Evolutionary conservation across 2,888 invertebrate genomes (phyloP), one percentile per base, ranked within the genome.

Genomic region (Leptogaster cylindrica): DNA sequence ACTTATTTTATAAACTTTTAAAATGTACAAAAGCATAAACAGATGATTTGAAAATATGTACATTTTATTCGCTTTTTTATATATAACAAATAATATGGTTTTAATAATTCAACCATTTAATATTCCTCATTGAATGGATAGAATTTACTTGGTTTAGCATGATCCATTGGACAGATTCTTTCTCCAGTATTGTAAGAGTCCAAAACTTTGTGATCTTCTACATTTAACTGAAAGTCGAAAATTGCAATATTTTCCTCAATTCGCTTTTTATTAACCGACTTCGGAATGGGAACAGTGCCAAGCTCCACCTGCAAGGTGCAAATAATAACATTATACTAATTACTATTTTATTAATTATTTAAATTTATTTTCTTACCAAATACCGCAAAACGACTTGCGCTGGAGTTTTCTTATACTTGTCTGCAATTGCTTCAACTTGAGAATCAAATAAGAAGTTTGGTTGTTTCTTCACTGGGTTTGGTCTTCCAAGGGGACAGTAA

Each of bases 401-500:
- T 0, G 86, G 75, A 1, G 84, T 84, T 79, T 91, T 92, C 0
- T 82, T 82, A 74, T 90, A 85, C 73, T 87, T 89, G 1, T 84
- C 82, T 0, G 87, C 90, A 55, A 93, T 83, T 16, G 78, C 77
- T 70, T 85, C 81, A 1, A 93, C 81, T 71, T 83, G 75, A 2
- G 61, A 70, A 71, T 79, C 77, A 33, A 77, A 78, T 25, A 80
- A 73, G 65, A 88, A 89, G 0, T 81, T 86, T 0, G 89, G 87
- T 75, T 87, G 86, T 3, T 86, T 87, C 85, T 87, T 89, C 6
- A 89, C 88, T 36, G 89, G 82, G 75, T 90, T 88, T 0, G 90
- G 90, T 0, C 89, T 87, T 7, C 90, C 92, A 6, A 93, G 84
- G 0, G 92, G 92, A 64, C 90, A 89, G 79, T 92, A 94, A 0